Evolutionary conservation across 2,888 invertebrate species (phyloP), one percentile per base, ranked within the genome.

Genomic region (Apomyelois bistriatella): DNA sequence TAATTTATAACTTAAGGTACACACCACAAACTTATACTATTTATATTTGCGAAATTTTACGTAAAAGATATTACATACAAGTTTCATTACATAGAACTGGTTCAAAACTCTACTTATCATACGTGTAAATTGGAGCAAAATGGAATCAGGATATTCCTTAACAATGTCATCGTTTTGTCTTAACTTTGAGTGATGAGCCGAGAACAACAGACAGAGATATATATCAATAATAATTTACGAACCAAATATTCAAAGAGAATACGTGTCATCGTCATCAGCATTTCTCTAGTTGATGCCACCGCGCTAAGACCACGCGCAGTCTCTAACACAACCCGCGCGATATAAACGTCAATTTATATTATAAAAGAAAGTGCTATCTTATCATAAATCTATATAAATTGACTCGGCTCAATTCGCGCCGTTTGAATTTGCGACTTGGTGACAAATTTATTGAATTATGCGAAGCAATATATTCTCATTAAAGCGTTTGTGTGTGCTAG

Each of bases 321-420:
- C 69, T 68, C 67, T 74, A 66, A 70, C 71, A 72, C 81, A 81
- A 81, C 66, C 68, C 81, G 79, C 70, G 80, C 77, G 79, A 82
- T 82, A 80, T 80, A 81, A 85, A 82, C 86, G 87, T 83, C 76
- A 76, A 81, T 81, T 70, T 77, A 75, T 80, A 82, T 74, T 74
- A 68, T 22, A 22, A 22, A 22, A 68, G 70, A 77, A 80, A 82
- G 72, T 80, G 69, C 73, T 71, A 61, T 68, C 61, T 28, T 43
- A 38, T 10, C 37, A 10, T 10, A 61, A n/a, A 68, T 61, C 62
- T 48, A 17, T 43, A 46, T 32, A 32, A 46, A 46, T 15, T 5
- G 16, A 46, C 32, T 15, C 36, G 10, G 12, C 10, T 47, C 38
- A 16, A 10, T 41, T 38, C 22, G 28, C 38, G 35, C 42, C 49